Conservation (phyloP, 2,888 invertebrate genomes). For the Torymus auratus region DNA sequence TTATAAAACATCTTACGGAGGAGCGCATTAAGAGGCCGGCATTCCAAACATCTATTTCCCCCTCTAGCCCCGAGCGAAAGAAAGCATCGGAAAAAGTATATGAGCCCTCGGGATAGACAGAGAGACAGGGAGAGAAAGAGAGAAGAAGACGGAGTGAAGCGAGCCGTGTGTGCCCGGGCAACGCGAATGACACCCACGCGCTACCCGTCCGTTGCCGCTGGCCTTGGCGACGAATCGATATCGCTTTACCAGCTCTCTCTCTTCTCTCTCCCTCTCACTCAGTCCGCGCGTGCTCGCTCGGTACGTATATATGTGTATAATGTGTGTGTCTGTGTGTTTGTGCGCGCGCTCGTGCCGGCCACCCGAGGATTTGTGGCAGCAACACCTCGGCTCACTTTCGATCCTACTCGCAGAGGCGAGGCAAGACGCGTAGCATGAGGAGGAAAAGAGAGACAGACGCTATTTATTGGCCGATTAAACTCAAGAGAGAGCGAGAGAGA, state of each 20-base stretch:
- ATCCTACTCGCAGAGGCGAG: neutral
- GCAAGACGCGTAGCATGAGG: neutral
- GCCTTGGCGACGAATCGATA: conserved; percentile 47
- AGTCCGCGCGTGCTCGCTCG: too few species aligned
- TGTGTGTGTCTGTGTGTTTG: too few species aligned
- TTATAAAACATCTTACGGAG: conserved; percentile 8
- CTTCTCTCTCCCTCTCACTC: too few species aligned
- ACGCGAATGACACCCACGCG: conserved; percentile 26
- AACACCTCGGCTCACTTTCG: neutral
- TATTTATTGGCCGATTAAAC: conserved; percentile 54
- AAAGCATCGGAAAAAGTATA: neutral
- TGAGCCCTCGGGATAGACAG: too few species aligned
- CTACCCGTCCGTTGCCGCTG: neutral
- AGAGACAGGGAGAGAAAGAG: neutral
- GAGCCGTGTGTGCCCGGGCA: conserved; percentile 13
- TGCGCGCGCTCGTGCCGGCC: too few species aligned
- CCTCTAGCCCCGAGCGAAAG: neutral
- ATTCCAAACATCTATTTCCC: neutral
- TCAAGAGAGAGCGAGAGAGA: neutral
- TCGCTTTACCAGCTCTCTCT: neutral
- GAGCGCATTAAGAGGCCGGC: neutral
- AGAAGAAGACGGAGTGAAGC: neutral
- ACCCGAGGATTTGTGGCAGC: conserved; percentile 24
- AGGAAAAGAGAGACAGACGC: neutral
- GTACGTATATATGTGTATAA: too few species aligned